Base-by-base conservation (phyloP, 2,113 vertebrate species). In the Ovibos moschatus region DNA sequence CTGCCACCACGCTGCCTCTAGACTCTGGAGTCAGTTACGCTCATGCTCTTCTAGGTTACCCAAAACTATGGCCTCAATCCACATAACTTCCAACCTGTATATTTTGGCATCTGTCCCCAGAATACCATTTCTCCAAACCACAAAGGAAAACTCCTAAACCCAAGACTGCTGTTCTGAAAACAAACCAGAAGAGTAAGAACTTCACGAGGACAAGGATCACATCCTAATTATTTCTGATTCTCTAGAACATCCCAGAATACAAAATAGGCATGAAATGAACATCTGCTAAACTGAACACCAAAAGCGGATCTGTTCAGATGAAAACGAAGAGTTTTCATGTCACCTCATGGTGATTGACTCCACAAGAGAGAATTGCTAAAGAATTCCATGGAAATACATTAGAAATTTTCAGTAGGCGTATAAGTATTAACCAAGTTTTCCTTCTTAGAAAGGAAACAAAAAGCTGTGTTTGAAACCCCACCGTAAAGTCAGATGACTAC, bases 371-470 rank as follows among this genome's bases (percentile, higher is more conserved):
- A 94, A 74, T 13, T 84, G 51, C 11, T 43, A 87, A 95, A 76
- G n/a, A 83, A 94, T 62, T 91, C 45, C 21, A 82, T 7, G 45
- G 85, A 90, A 71, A 94, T 21, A n/a, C 3, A 12, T 84, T 47
- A 74, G 40, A 97, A 87, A 95, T 87, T 33, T 79, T 91, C 76
- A 96, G 82, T 23, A 89, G 36, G 57, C 5, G 2, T 92, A 33
- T 7, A 79, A 86, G 57, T 27, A 53, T 79, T 85, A 64, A 78
- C 55, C 2, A 7, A 27, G n/a, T 78, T 96, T 88, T 90, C 74
- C 30, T 74, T 95, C 67, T 60, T 95, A 85, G 84, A 93, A 86
- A 94, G n/a, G 36, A 97, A 96, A 82, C 15, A 57, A 5, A 45
- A 89, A 79, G 28, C 27, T 84, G 16, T 47, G 51, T 47, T 85